Conservation (phyloP, 2,797 vertebrate species). For the Acanthurus lineatus region DNA sequence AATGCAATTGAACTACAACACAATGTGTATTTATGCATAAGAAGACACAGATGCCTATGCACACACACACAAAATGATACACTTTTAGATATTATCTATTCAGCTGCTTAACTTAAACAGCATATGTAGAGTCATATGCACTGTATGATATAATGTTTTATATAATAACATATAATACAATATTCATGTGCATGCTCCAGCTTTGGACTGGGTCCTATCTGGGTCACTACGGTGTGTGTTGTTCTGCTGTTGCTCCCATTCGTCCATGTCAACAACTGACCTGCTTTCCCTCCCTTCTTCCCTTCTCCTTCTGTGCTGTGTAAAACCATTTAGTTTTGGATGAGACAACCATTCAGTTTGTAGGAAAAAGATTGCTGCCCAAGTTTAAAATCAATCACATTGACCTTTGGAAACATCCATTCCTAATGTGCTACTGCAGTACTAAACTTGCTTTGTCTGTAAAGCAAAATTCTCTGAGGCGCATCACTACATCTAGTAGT, state of each 20-base stretch:
- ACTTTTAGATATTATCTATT: background rate
- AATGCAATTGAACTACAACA: background rate
- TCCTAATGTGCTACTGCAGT: slow-evolving; percentile 53
- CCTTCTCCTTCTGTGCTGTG: slow-evolving; percentile 63
- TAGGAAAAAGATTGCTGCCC: slow-evolving; percentile 57
- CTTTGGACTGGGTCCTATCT: slow-evolving; percentile 69
- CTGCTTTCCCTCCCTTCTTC: slow-evolving; percentile 74
- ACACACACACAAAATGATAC: slow-evolving; percentile 14
- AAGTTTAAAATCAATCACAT: slow-evolving; percentile 77
- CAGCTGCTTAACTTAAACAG: background rate
- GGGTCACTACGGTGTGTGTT: slow-evolving; percentile 73
- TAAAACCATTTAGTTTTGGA: slow-evolving; percentile 79
- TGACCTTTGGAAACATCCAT: slow-evolving; percentile 71
- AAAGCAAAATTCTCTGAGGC: slow-evolving; percentile 39
- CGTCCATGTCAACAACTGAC: slow-evolving; percentile 83
- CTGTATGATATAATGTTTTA: slow-evolving; percentile 24
- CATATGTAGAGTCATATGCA: background rate
- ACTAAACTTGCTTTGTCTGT: slow-evolving; percentile 33
- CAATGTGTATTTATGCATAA: background rate
- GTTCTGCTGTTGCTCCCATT: slow-evolving; percentile 72
- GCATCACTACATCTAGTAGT: background rate
- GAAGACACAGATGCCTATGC: background rate
- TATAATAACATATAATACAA: slow-evolving; percentile 11
- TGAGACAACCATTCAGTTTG: slow-evolving; percentile 74
- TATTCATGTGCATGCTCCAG: slow-evolving; percentile 10